Conservation (phyloP, 2,113 vertebrate genomes). For the Sphyrna mokarran region DNA sequence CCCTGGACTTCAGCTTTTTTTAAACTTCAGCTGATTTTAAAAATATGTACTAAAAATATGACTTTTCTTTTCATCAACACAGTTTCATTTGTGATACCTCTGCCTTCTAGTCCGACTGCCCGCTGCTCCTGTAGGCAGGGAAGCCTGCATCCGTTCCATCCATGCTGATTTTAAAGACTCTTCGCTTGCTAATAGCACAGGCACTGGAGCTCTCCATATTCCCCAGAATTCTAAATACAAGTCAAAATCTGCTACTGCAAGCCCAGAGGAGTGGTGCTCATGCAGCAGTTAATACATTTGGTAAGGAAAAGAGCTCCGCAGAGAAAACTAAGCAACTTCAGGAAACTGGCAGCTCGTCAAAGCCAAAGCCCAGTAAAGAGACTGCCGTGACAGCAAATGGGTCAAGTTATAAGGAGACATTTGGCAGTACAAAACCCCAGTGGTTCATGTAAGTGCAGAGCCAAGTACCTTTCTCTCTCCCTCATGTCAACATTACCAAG, state of each 20-base stretch:
- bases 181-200: neutral
- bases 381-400: conserved; percentile 3
- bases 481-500: conserved; percentile 4
- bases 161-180: neutral
- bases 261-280: conserved; percentile 5
- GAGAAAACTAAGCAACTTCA: conserved; percentile 31
- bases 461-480: conserved; percentile 13
- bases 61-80: neutral
- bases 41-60: conserved; percentile 3
- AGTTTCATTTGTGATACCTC: neutral
- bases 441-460: conserved; percentile 26
- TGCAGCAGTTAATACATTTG: conserved; percentile 31
- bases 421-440: conserved; percentile 30
- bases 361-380: conserved; percentile 31
- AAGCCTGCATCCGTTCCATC: neutral
- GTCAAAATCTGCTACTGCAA: conserved; percentile 8
- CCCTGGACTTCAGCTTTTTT: neutral
- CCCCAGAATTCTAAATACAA: conserved; percentile 25
- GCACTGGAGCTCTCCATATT: neutral
- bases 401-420: conserved; percentile 33
- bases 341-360: conserved; percentile 29
- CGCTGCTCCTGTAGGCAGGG: neutral
- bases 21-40: neutral
- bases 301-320: conserved; percentile 7
- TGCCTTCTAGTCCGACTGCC: neutral